phyloP scores from a whole-genome alignment of 2,113 vertebrate genomes.

The Strigops habroptila region DNA sequence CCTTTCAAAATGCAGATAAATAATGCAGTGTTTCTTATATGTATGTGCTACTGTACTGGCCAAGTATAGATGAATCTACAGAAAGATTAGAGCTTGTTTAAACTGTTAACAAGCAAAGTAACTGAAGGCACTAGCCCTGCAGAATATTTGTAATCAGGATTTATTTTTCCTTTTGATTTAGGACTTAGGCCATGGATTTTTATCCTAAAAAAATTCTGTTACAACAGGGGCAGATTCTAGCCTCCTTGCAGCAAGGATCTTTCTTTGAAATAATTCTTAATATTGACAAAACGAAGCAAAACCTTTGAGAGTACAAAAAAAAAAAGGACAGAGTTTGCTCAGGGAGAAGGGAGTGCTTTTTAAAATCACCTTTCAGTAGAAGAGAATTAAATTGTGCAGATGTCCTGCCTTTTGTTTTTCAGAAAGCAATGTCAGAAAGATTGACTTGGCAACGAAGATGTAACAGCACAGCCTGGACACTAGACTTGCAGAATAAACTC shows the following conservation, averaged over 20 bases:
- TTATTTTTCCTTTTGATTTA: background rate
- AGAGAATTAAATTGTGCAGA: slow-evolving; percentile 8
- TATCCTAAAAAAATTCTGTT: background rate
- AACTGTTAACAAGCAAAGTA: background rate
- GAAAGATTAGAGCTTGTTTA: background rate
- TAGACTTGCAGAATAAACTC: slow-evolving; percentile 21
- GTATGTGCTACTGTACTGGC: background rate
- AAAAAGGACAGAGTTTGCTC: background rate
- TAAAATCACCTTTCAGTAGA: background rate
- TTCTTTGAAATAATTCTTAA: background rate
- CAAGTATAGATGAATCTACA: background rate
- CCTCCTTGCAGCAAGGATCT: background rate
- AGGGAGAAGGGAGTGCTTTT: background rate
- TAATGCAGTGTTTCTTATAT: background rate
- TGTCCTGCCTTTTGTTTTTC: slow-evolving; percentile 47
- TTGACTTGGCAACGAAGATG: slow-evolving; percentile 33
- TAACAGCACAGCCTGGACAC: slow-evolving; percentile 3
- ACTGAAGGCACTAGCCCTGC: background rate
- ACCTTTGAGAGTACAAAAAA: background rate
- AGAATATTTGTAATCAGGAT: background rate
- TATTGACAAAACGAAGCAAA: background rate
- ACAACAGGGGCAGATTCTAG: background rate
- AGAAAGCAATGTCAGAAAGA: slow-evolving; percentile 45
- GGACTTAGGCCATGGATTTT: background rate
- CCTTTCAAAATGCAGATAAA: background rate